Base-by-base conservation (phyloP, 2,797 vertebrate genomes). In the Capromys pilorides region DNA sequence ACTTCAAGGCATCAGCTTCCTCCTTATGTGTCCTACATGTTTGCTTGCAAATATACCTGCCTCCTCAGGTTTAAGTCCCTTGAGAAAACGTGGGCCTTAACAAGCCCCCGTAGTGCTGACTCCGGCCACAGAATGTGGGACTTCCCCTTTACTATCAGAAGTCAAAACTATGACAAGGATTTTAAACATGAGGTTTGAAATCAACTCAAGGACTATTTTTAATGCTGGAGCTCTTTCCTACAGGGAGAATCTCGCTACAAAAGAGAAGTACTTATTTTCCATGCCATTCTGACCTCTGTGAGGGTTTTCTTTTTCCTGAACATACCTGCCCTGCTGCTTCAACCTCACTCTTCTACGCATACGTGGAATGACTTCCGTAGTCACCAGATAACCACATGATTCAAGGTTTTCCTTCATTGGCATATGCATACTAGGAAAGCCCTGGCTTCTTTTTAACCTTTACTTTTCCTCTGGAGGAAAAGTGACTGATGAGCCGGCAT, bases 251-350 rank as follows among this genome's bases (percentile, higher is more conserved):
- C 77, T 92, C 33, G 6, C 6, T 89, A 13, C 45, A 26, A 93
- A 82, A 86, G 36, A 77, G 7, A 93, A 89, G 71, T 39, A 22
- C 13, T 79, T 85, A 3, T 26, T 91, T 79, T 85, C 57, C 14
- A 13, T n/a, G 85, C 41, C 39, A 26, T 24, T 93, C 51, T 86
- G 6, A 45, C 22, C 92, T 59, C 57, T 39, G 39, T n/a, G 36
- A 94, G 62, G 69, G 81, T 93, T 88, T 82, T 39, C 66, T 85
- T 87, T 83, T 86, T 19, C 45, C 12, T 62, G 85, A 91, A 78
- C 14, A 49, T 13, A 5, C 36, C 11, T 81, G 19, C 5, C 8
- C 62, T 51, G 9, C 75, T 31, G 26, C 21, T 49, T 28, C 73
- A 51, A 69, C 21, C 14, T 93, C 79, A 33, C 12, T 69, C 31